A percentile compares a stretch with the other conserved stretches of the same genome.
Conservation (phyloP, 2,888 invertebrate species). For the Ceramica pisi region DNA sequence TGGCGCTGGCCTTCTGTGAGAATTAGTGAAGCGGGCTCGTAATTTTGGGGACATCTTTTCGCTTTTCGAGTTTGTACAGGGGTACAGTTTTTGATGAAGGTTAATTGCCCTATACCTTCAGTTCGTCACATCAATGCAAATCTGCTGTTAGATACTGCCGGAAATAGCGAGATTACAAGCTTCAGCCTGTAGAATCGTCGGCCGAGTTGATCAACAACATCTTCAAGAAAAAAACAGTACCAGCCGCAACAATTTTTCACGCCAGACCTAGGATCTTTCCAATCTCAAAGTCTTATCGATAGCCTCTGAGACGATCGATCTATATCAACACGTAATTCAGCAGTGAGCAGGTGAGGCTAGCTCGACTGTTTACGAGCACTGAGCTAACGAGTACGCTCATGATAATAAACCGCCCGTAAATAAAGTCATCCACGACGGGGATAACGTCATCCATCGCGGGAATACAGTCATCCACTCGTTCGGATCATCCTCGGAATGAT, state of each 20-base stretch:
- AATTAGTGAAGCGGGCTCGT: conserved; percentile 26
- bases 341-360: conserved; percentile 72
- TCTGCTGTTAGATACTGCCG: too few species aligned
- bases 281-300: background rate
- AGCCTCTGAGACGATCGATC: background rate
- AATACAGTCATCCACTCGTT: conserved; percentile 13
- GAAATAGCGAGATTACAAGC: background rate
- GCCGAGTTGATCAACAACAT: too few species aligned
- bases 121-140: too few species aligned
- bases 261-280: background rate
- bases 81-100: background rate
- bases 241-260: background rate
- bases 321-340: conserved; percentile 66
- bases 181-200: background rate
- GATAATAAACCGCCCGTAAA: conserved; percentile 80
- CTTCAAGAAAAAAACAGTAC: background rate
- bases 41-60: conserved; percentile 14
- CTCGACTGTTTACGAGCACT: conserved; percentile 76
- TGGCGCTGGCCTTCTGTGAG: conserved; percentile 33
- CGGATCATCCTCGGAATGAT: conserved; percentile 10
- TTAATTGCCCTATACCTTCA: background rate
- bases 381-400: conserved; percentile 81
- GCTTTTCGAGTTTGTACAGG: background rate
- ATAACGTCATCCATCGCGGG: conserved; percentile 35
- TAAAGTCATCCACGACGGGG: conserved; percentile 71